phyloP scores from a whole-genome alignment of 1,140 invertebrate genomes.

The Calycopis cecrops region DNA sequence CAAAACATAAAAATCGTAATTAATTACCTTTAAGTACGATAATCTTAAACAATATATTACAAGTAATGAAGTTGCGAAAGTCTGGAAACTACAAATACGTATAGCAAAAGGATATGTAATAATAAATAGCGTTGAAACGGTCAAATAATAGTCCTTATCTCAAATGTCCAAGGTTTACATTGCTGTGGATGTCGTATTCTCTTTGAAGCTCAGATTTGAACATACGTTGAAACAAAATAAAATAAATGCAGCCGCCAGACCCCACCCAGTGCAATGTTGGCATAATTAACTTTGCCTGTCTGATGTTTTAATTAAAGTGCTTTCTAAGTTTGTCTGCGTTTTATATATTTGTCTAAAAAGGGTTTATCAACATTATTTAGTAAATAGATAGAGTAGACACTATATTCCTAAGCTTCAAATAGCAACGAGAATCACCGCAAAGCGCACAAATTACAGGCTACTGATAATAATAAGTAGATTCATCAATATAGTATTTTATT shows the following conservation, averaged over 20 bases:
- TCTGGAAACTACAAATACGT: slow-evolving; percentile 5
- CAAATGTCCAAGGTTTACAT: slow-evolving; percentile 29
- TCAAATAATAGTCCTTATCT: slow-evolving; percentile 18
- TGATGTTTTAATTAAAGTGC: slow-evolving; percentile 55
- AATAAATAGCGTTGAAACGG: neutral
- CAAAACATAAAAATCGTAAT: slow-evolving; percentile 5
- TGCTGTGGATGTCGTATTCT: slow-evolving; percentile 31
- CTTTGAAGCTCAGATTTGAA: slow-evolving; percentile 47
- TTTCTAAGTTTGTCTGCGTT: slow-evolving; percentile 11
- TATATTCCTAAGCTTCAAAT: too few species aligned
- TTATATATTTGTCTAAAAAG: slow-evolving; percentile 7
- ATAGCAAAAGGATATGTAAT: slow-evolving; percentile 6
- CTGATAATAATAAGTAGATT: too few species aligned
- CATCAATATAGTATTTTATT: too few species aligned
- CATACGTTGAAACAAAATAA: slow-evolving; percentile 50
- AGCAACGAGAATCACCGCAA: too few species aligned
- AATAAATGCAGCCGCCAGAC: slow-evolving; percentile 41
- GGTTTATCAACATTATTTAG: neutral
- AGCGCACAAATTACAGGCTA: too few species aligned
- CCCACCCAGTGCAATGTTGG: slow-evolving; percentile 41
- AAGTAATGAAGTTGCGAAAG: slow-evolving; percentile 9
- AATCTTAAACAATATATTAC: slow-evolving; percentile 4
- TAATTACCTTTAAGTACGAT: neutral
- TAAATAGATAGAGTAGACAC: too few species aligned
- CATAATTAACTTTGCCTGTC: slow-evolving; percentile 54